Evolutionary conservation across 2,888 invertebrate species (phyloP), one percentile per base, ranked within the genome.

Genomic region (Melanargia galathea): DNA sequence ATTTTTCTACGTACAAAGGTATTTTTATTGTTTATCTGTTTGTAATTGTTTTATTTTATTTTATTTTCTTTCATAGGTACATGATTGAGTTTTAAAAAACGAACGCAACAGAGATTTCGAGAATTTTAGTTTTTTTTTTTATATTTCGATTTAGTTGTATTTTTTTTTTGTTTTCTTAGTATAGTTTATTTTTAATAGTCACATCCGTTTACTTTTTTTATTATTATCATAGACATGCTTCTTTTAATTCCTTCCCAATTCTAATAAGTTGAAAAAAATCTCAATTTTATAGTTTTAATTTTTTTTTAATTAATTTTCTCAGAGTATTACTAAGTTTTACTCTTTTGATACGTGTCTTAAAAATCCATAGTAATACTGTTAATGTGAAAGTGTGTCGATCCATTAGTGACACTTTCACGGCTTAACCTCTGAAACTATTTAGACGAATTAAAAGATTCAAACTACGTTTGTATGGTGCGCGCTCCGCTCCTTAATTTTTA

Each of bases 71-170:
- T 72, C 71, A 4, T 82, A 90, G 90, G 90, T 90, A 88, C 90
- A 89, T 90, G 91, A 81, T 90, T 78, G 89, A 90, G 75, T 90
- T 89, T 82, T 88, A 79, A 79, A n/a, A 30, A 70, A 62, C 61
- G 63, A 45, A 54, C 52, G 35, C 43, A 18, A 18, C 40, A 43
- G 18, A 45, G 33, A 52, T 52, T 35, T 20, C 20, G 16, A 33
- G 13, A 33, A 20, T 45, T 33, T 57, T 2, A 18, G 6, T 33
- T 33, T 13, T 26, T 43, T 24, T 52, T 52, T 52, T 30, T 20
- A 13, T 51, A 51, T 57, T 62, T 55, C 57, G 63, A 43, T 24
- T 61, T 60, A 52, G 45, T 54, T 62, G 63, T 60, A 13, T 35
- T 55, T 64, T 70, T 71, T 74, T 70, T 71, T 72, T n/a, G n/a